A percentile compares a stretch with the other conserved stretches of the same genome.
Evolutionary conservation across 2,888 invertebrate species (phyloP).

Genomic region (Thecocarcelia acutangulata): DNA sequence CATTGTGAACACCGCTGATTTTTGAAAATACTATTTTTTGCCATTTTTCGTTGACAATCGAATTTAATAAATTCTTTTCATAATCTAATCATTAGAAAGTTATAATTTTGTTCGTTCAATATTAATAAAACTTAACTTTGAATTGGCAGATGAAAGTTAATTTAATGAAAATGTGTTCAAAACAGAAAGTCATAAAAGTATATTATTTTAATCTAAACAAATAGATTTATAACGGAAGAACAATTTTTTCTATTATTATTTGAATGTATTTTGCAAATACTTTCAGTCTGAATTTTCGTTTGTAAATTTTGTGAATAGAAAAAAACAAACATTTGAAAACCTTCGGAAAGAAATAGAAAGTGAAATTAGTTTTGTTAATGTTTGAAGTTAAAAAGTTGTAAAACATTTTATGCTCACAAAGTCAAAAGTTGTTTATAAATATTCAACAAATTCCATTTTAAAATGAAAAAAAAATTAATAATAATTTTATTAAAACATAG

Average conservation of each 20-base stretch:
- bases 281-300: constrained; percentile 22
- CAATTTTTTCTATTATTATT: constrained; percentile 20
- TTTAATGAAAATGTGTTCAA: background rate
- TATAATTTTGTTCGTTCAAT: constrained; percentile 1
- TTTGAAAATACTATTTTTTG: background rate
- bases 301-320: constrained; percentile 1
- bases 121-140: background rate
- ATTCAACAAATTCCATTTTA: constrained; percentile 44
- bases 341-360: constrained; percentile 53
- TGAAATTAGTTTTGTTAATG: constrained; percentile 28
- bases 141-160: background rate
- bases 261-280: constrained; percentile 46
- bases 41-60: constrained; percentile 21
- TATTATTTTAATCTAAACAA: constrained; percentile 5
- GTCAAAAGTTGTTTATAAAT: constrained; percentile 14
- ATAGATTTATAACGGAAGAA: constrained; percentile 40
- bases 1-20: too few relatives aligned
- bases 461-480: constrained; percentile 21
- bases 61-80: constrained; percentile 53
- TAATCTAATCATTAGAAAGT: constrained; percentile 62
- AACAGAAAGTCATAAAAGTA: constrained; percentile 11
- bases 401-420: constrained; percentile 21
- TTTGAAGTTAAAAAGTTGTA: constrained; percentile 9
- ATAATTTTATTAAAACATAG: background rate
- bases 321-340: background rate